Evolutionary conservation across 2,113 vertebrate genomes (phyloP).

Genomic region (Lontra canadensis): DNA sequence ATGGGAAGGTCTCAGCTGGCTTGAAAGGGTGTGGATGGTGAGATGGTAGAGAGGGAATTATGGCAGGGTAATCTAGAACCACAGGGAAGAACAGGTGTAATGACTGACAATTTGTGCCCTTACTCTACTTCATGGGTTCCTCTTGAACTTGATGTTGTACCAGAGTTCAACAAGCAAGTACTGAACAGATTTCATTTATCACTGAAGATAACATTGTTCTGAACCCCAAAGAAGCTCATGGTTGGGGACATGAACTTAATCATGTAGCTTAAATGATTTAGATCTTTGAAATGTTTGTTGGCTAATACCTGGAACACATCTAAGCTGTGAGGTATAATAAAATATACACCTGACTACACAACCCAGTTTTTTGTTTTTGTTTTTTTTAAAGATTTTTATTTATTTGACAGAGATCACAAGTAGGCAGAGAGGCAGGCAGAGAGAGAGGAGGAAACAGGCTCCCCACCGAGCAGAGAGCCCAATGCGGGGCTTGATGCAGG

Average conservation of each 20-base stretch:
- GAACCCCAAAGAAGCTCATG: neutral
- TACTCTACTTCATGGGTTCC: neutral
- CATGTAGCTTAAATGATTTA: neutral
- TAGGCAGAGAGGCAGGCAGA: too few relatives aligned
- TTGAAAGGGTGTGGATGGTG: neutral
- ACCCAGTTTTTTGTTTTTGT: too few relatives aligned
- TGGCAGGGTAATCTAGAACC: neutral
- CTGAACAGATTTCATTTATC: neutral
- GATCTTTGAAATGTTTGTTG: neutral
- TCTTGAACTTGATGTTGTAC: neutral
- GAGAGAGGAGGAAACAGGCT: too few relatives aligned
- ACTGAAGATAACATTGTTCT: neutral
- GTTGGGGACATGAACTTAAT: neutral
- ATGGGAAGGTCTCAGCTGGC: neutral
- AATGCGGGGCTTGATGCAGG: too few relatives aligned
- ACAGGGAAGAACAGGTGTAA: neutral
- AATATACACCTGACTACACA: neutral
- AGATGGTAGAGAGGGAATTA: neutral
- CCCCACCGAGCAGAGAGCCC: too few relatives aligned
- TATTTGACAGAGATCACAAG: too few relatives aligned
- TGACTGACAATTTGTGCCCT: neutral
- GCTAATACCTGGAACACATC: neutral
- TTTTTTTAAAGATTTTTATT: too few relatives aligned
- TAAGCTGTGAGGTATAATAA: neutral
- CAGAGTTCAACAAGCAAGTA: neutral